Conservation (phyloP, 1,140 invertebrate species). For the Anadara kagoshimensis region DNA sequence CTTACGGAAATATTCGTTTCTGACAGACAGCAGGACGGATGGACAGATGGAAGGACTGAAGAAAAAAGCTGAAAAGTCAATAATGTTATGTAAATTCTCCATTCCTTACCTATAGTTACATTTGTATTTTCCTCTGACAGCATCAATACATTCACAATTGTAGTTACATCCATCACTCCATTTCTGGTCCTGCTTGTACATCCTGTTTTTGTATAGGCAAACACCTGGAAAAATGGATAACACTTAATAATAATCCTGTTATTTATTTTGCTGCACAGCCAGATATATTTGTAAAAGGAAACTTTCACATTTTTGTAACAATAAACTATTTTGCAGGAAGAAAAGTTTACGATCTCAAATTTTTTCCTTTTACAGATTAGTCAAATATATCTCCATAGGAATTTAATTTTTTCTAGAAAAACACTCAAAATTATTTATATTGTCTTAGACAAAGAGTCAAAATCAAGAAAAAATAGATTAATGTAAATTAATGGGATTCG, state of each 20-base stretch:
- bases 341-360: not conserved
- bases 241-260: not conserved
- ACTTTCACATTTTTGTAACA: not conserved
- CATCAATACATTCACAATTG: conserved; percentile 50
- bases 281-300: not conserved
- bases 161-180: conserved; percentile 54
- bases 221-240: conserved; percentile 26
- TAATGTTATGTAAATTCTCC: no score
- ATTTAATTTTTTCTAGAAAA: no score
- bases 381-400: not conserved
- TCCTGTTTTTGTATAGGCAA: conserved; percentile 51
- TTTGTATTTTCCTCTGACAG: conserved; percentile 41
- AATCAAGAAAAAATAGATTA: no score
- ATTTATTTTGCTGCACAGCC: not conserved
- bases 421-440: no score
- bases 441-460: no score
- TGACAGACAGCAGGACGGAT: no score
- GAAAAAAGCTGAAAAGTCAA: no score
- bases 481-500: no score
- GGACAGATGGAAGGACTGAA: no score
- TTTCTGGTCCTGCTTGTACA: conserved; percentile 43
- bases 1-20: no score
- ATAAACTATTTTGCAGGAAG: not conserved
- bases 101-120: conserved; percentile 45
- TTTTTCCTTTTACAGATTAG: not conserved